Conservation (phyloP, 2,113 vertebrate genomes). For the Salvator merianae region DNA sequence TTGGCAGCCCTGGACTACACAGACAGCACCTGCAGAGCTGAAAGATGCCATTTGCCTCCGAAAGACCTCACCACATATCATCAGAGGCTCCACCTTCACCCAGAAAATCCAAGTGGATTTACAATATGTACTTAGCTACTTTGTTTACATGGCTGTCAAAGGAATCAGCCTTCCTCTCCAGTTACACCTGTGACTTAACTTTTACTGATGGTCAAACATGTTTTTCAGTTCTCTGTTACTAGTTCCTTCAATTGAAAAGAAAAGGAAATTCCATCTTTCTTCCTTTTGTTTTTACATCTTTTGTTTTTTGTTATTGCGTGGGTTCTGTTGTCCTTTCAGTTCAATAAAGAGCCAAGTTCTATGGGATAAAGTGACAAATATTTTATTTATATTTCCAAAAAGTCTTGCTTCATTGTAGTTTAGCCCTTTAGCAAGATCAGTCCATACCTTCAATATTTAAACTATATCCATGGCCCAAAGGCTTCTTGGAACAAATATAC, state of each 20-base stretch:
- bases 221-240: not conserved
- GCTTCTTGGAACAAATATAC: not conserved
- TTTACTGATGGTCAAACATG: not conserved
- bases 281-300: too few species aligned
- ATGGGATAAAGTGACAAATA: not conserved
- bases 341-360: not conserved
- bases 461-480: not conserved
- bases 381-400: not conserved
- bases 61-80: too few species aligned
- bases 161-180: not conserved
- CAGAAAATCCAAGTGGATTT: too few species aligned
- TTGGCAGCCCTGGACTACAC: too few species aligned
- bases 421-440: not conserved
- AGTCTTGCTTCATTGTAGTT: not conserved
- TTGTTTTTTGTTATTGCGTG: too few species aligned
- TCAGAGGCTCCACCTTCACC: too few species aligned
- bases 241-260: conserved; percentile 23
- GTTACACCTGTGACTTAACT: not conserved
- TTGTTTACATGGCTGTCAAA: not conserved
- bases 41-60: too few species aligned
- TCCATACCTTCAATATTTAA: not conserved
- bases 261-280: not conserved
- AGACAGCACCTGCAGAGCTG: too few species aligned
- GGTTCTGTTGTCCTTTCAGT: not conserved
- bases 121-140: not conserved